A percentile compares a stretch with the other conserved stretches of the same genome.
Conservation (phyloP, 2,888 invertebrate species). For the Itoplectis maculator region DNA sequence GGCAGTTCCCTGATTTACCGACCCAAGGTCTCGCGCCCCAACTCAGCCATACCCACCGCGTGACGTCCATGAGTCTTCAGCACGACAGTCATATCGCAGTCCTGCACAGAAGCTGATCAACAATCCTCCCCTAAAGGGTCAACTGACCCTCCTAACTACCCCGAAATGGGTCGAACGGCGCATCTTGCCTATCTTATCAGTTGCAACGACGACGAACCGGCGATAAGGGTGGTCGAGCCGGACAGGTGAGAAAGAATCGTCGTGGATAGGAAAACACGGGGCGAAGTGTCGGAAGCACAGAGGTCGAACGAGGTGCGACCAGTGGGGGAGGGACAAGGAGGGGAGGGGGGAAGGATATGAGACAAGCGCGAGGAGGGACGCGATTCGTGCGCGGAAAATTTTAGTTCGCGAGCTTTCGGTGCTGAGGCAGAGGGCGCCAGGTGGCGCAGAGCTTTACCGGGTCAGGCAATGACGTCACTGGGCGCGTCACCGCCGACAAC, state of each 20-base stretch:
- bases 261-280: constrained; percentile 22
- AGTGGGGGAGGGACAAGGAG: constrained; percentile 31
- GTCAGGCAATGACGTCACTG: constrained; percentile 80
- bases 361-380: constrained; percentile 47
- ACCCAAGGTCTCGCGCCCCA: background rate
- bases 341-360: constrained; percentile 49
- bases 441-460: constrained; percentile 73
- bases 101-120: no score
- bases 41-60: no score
- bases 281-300: constrained; percentile 33
- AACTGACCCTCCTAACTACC: no score
- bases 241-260: constrained; percentile 20
- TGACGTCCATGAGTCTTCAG: background rate
- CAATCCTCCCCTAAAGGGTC: no score
- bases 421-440: constrained; percentile 73
- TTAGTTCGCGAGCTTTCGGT: constrained; percentile 56
- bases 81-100: no score
- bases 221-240: background rate
- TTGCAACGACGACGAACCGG: no score
- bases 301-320: no score
- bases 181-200: no score
- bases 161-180: no score
- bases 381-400: constrained; percentile 55
- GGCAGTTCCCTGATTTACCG: background rate
- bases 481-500: constrained; percentile 80